These are phyloP conservation scores for Serilophus lunatus DNA, from an alignment of 2,113 vertebrate species.

Conservation along the genomic window DNA sequence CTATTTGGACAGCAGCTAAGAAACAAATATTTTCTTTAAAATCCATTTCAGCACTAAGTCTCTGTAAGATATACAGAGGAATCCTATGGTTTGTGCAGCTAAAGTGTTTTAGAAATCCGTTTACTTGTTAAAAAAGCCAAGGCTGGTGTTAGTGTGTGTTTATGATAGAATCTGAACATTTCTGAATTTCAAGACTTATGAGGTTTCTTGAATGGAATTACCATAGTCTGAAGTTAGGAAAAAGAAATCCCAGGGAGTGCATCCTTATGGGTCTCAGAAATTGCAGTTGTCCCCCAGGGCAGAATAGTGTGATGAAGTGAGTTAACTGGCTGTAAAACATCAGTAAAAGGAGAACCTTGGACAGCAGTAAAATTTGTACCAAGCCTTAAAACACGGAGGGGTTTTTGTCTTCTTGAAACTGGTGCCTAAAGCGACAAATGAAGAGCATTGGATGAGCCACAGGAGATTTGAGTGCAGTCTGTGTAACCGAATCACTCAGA, in stretches of 20 bases:
- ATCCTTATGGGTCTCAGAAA: neutral
- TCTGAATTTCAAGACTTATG: neutral
- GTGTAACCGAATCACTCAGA: neutral
- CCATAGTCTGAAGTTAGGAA: neutral
- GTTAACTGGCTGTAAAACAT: neutral
- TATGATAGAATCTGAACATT: neutral
- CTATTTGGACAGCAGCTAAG: neutral
- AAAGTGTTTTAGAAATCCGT: neutral
- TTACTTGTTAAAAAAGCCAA: neutral
- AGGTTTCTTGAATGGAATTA: neutral
- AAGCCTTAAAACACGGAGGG: neutral
- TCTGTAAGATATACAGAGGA: neutral
- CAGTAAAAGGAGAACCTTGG: neutral
- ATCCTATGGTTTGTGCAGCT: neutral
- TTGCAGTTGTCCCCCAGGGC: neutral
- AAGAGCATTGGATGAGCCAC: neutral
- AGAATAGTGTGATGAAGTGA: neutral
- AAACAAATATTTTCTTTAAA: neutral
- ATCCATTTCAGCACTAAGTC: neutral
- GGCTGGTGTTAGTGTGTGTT: neutral
- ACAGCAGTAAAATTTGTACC: neutral
- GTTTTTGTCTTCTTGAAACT: neutral
- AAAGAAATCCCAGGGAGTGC: neutral
- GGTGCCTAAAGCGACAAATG: neutral
- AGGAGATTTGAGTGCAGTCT: neutral